Conservation (phyloP, 1,140 invertebrate genomes). For the Hylyphantes graminicola region DNA sequence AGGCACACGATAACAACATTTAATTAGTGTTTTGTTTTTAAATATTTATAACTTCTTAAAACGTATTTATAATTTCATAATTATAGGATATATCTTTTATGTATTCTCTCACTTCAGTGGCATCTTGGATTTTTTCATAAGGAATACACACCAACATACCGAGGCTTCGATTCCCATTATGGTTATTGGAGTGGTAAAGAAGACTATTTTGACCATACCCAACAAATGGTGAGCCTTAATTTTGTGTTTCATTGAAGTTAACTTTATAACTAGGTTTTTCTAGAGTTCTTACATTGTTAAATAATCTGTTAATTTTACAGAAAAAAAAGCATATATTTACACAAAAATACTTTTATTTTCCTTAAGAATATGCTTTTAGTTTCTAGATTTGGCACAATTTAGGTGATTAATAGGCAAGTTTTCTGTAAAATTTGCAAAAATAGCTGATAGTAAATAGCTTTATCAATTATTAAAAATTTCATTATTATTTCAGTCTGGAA, state of each 20-base stretch:
- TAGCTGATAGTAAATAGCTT: too few species aligned
- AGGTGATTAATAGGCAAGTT: conserved; percentile 27
- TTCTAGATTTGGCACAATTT: neutral
- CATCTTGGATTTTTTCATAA: conserved; percentile 80
- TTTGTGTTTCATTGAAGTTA: neutral
- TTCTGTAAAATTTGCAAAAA: neutral
- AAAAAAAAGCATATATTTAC: too few species aligned
- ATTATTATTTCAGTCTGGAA: too few species aligned
- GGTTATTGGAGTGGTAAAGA: conserved; percentile 86
- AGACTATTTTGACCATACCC: conserved; percentile 82
- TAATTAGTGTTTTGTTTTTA: too few species aligned
- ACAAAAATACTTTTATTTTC: too few species aligned
- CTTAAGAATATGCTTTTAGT: too few species aligned
- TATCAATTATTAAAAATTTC: too few species aligned
- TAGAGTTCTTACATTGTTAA: neutral
- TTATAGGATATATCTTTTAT: neutral
- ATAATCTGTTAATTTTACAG: too few species aligned
- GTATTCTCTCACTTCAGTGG: conserved; percentile 72
- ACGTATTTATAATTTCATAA: neutral
- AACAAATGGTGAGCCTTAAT: conserved; percentile 34
- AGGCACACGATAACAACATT: too few species aligned
- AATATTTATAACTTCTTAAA: neutral
- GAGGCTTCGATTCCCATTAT: conserved; percentile 87
- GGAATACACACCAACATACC: conserved; percentile 80
- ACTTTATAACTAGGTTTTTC: neutral